These are phyloP conservation scores for Pseudocheirus occidentalis DNA, from an alignment of 2,797 vertebrate genomes.

Conservation along the genomic window DNA sequence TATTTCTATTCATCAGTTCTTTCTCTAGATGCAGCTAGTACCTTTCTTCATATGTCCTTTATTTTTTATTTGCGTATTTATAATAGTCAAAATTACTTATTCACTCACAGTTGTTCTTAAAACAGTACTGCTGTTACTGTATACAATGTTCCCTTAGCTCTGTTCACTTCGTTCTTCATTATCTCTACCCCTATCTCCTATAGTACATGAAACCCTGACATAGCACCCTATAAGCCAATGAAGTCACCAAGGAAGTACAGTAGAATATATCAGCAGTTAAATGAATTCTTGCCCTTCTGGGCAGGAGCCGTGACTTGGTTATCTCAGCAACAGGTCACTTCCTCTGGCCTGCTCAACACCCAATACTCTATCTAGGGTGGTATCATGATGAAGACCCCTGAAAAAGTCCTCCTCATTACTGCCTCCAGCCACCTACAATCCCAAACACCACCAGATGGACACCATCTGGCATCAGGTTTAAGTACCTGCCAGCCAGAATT, in stretches of 20 bases:
- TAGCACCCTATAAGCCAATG: not conserved
- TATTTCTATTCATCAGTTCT: not conserved
- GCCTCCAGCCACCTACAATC: not conserved
- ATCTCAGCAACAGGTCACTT: not conserved
- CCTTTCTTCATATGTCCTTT: not conserved
- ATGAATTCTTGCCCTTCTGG: not conserved
- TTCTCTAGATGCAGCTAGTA: not conserved
- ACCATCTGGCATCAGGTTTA: constrained; percentile 42
- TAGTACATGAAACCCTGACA: not conserved
- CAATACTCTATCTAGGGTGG: not conserved
- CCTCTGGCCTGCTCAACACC: not conserved
- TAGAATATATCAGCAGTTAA: not conserved
- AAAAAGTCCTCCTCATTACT: not conserved
- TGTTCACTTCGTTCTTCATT: too few species aligned
- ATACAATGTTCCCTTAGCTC: too few species aligned
- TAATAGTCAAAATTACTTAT: too few species aligned
- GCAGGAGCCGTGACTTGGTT: not conserved
- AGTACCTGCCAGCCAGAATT: constrained; percentile 30
- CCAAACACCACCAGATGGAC: constrained; percentile 59
- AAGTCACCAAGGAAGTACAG: not conserved
- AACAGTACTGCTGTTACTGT: too few species aligned
- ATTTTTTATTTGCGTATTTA: not conserved
- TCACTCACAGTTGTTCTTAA: too few species aligned
- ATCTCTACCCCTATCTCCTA: not conserved
- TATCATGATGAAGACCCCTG: not conserved